These are phyloP conservation scores for Gorsachius magnificus DNA, from an alignment of 2,797 vertebrate species.

Conservation along the genomic window DNA sequence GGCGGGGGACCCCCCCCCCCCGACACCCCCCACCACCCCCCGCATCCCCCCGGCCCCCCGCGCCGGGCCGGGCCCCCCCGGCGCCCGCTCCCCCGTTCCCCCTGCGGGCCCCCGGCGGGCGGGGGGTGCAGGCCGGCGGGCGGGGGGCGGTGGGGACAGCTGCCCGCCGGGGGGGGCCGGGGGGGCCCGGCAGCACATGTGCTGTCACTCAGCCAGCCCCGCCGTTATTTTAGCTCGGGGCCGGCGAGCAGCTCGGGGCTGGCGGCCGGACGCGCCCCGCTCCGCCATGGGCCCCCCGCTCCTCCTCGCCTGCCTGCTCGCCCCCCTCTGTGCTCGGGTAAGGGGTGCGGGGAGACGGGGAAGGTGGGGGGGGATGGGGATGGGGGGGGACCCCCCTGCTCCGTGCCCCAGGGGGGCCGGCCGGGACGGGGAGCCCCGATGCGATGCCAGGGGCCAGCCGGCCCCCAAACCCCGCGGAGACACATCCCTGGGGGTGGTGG, in stretches of 20 bases:
- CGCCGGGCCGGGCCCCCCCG: not conserved
- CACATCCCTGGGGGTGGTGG: fast-evolving
- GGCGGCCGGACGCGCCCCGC: conserved; percentile 64
- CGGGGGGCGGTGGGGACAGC: conserved; percentile 66
- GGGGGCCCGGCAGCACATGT: conserved; percentile 72
- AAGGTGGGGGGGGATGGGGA: not conserved
- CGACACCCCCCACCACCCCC: not conserved
- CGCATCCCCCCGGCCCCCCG: not conserved
- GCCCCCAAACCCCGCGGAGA: fast-evolving
- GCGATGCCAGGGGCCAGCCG: fast-evolving
- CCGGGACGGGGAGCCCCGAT: fast-evolving
- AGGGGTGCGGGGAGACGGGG: not conserved
- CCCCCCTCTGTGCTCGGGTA: conserved; percentile 69
- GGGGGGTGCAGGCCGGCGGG: not conserved
- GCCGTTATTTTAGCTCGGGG: conserved; percentile 51
- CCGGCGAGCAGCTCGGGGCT: not conserved
- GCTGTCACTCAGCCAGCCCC: conserved; percentile 74
- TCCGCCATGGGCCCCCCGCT: conserved; percentile 58
- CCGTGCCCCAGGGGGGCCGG: not conserved
- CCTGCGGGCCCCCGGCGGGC: not conserved
- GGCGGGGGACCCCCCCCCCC: not conserved
- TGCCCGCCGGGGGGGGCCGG: conserved; percentile 37
- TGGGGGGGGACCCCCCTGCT: not conserved
- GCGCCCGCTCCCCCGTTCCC: not conserved
- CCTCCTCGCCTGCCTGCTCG: conserved; percentile 66